phyloP scores from a whole-genome alignment of 2,888 invertebrate species.

The Prenolepis imparis region DNA sequence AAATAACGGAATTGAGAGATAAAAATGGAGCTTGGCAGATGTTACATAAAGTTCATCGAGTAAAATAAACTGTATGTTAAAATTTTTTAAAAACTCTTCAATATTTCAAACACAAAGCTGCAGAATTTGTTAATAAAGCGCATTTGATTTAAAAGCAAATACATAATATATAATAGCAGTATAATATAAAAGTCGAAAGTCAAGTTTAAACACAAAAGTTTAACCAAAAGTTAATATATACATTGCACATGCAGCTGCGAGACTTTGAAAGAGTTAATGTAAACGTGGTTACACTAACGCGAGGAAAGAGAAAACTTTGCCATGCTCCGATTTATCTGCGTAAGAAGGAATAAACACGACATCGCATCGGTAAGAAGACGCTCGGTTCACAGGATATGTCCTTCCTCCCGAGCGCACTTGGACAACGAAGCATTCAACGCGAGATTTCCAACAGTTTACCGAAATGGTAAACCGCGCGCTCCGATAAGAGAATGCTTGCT shows the following conservation, averaged over 20 bases:
- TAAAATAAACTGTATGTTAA: not conserved
- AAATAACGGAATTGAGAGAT: not conserved
- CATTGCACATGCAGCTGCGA: not conserved
- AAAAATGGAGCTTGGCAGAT: not conserved
- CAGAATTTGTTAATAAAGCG: not conserved
- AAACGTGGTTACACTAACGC: slow-evolving; percentile 9
- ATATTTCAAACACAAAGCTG: not conserved
- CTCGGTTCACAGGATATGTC: slow-evolving; percentile 74
- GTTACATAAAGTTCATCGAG: not conserved
- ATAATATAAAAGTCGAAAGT: not conserved
- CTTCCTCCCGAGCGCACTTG: slow-evolving; percentile 82
- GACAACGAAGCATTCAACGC: slow-evolving; percentile 83
- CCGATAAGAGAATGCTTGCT: slow-evolving; percentile 69
- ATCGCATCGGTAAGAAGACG: slow-evolving; percentile 61
- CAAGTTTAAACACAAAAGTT: slow-evolving; percentile 8
- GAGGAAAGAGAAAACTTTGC: slow-evolving; percentile 21
- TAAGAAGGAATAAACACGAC: slow-evolving; percentile 55
- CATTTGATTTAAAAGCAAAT: not conserved
- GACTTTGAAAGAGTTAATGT: slow-evolving; percentile 18
- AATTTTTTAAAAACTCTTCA: not conserved
- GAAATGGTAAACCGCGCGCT: slow-evolving; percentile 73
- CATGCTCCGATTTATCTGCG: slow-evolving; percentile 29
- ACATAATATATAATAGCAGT: not conserved
- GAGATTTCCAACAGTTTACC: slow-evolving; percentile 81
- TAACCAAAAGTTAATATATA: slow-evolving; percentile 1